These are phyloP conservation scores for Todiramphus saurophagus DNA, from an alignment of 2,113 vertebrate genomes.

Conservation along the genomic window DNA sequence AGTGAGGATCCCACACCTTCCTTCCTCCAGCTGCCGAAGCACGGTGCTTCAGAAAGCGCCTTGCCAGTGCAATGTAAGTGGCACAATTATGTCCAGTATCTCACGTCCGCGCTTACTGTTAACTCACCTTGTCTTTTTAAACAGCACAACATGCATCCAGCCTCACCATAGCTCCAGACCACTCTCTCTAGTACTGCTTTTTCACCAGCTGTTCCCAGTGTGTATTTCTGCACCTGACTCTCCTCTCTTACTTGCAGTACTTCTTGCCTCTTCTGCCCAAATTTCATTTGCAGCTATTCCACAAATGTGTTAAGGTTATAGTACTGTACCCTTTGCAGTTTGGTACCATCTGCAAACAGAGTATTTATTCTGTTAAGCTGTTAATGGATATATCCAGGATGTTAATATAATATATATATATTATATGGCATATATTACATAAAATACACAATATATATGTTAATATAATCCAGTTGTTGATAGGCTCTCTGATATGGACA, in stretches of 20 bases:
- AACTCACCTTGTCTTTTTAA: background rate
- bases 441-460: too few relatives aligned
- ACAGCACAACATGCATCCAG: background rate
- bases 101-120: background rate
- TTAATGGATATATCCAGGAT: background rate
- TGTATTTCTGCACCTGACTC: background rate
- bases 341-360: background rate
- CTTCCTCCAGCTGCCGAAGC: background rate
- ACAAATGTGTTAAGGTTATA: background rate
- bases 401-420: too few relatives aligned
- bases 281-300: background rate
- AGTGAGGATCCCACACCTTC: background rate
- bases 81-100: background rate
- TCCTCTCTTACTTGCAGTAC: background rate
- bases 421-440: too few relatives aligned
- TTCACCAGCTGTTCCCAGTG: background rate
- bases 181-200: background rate
- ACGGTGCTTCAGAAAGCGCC: background rate
- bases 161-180: background rate
- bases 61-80: background rate
- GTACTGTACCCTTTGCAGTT: too few relatives aligned
- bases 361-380: background rate
- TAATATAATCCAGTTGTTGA: too few relatives aligned
- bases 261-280: rapidly evolving
- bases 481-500: background rate